phyloP scores from a whole-genome alignment of 2,113 vertebrate genomes.

The Haliaeetus leucogaster region DNA sequence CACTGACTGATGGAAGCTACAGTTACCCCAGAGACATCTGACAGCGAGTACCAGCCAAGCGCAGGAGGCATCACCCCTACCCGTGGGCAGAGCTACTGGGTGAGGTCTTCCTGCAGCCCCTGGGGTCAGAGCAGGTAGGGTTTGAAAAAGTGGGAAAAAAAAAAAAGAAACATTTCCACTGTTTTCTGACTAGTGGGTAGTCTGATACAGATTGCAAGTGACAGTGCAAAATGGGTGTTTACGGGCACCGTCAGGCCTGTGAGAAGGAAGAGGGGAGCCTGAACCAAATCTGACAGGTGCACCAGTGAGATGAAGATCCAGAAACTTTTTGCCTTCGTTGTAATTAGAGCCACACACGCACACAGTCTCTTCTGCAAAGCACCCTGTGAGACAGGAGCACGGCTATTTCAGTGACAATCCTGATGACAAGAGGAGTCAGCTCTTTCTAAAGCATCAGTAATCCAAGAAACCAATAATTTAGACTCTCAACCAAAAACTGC shows the following conservation, averaged over 20 bases:
- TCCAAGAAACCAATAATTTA: neutral
- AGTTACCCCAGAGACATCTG: neutral
- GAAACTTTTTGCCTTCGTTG: neutral
- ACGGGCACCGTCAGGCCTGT: neutral
- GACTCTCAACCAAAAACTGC: neutral
- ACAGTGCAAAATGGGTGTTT: neutral
- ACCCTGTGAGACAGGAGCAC: neutral
- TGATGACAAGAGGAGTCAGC: neutral
- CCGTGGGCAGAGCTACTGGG: neutral
- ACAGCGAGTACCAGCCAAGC: fast-evolving
- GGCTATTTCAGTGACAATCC: neutral
- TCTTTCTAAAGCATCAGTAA: neutral
- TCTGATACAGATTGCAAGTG: neutral
- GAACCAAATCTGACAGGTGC: neutral
- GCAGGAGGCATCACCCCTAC: neutral
- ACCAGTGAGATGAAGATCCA: neutral
- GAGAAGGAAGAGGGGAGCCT: neutral
- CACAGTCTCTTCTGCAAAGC: neutral
- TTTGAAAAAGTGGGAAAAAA: neutral
- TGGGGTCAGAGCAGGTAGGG: neutral
- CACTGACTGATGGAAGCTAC: neutral
- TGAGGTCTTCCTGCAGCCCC: neutral
- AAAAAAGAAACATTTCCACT: neutral
- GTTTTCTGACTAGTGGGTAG: neutral
- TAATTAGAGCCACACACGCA: neutral